These are phyloP conservation scores for Teleogryllus occipitalis DNA, from an alignment of 1,140 invertebrate species.

Conservation along the genomic window DNA sequence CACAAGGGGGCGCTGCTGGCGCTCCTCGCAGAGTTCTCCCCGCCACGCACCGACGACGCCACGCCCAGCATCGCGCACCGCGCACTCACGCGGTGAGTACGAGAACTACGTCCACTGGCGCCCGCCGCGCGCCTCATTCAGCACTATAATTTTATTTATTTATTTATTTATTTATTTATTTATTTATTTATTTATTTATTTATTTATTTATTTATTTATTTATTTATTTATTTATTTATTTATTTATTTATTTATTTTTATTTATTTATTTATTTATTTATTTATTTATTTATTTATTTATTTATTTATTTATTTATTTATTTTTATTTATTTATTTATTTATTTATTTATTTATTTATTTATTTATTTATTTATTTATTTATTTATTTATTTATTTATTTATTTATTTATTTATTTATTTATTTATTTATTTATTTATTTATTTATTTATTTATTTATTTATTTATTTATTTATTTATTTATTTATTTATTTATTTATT, in stretches of 20 bases:
- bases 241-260: neutral
- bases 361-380: neutral
- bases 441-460: neutral
- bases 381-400: neutral
- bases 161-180: too few relatives aligned
- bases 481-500: neutral
- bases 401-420: neutral
- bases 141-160: neutral
- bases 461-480: neutral
- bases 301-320: neutral
- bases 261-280: neutral
- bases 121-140: too few relatives aligned
- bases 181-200: neutral
- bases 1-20: conserved; percentile 60
- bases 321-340: neutral
- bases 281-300: neutral
- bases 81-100: neutral
- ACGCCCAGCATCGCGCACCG: neutral
- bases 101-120: too few relatives aligned
- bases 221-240: neutral
- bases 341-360: too few relatives aligned
- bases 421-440: neutral
- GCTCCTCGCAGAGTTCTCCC: conserved; percentile 57
- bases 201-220: neutral
- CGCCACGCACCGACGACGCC: conserved; percentile 28